Evolutionary conservation across 2,888 invertebrate genomes (phyloP).

Genomic region (Pyrrhia umbra): DNA sequence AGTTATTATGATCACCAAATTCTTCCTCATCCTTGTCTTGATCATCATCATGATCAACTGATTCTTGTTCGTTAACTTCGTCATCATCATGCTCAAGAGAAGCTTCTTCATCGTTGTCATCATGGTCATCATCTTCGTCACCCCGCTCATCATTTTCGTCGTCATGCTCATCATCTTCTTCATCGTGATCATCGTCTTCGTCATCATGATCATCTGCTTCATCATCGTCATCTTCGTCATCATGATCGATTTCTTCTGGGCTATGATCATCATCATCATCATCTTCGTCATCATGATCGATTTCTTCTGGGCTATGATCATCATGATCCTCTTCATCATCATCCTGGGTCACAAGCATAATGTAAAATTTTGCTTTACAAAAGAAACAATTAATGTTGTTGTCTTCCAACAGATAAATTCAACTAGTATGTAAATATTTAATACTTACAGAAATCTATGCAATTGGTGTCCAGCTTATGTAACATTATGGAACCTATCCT

Average conservation of each 20-base stretch:
- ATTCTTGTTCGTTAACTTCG: conserved; percentile 68
- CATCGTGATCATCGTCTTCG: conserved; percentile 65
- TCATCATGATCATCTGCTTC: conserved; percentile 61
- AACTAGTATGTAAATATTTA: background rate
- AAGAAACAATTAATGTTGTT: background rate
- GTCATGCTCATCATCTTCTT: conserved; percentile 68
- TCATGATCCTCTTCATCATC: conserved; percentile 68
- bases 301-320: conserved; percentile 62
- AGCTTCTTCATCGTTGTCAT: conserved; percentile 67
- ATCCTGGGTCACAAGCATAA: conserved; percentile 67
- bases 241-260: conserved; percentile 67
- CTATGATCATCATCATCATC: conserved; percentile 61
- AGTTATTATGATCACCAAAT: conserved; percentile 61
- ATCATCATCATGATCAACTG: conserved; percentile 59
- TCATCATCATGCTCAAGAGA: conserved; percentile 66
- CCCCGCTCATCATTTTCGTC: conserved; percentile 59
- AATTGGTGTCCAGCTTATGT: background rate
- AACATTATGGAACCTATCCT: background rate
- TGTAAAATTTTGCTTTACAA: conserved; percentile 6
- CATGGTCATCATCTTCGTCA: conserved; percentile 69
- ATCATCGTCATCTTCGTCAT: conserved; percentile 53
- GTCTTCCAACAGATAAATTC: background rate
- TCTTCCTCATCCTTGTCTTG: conserved; percentile 55
- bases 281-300: conserved; percentile 71
- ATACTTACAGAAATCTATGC: background rate